phyloP scores from a whole-genome alignment of 2,797 vertebrate genomes.

The Antennarius maculatus region DNA sequence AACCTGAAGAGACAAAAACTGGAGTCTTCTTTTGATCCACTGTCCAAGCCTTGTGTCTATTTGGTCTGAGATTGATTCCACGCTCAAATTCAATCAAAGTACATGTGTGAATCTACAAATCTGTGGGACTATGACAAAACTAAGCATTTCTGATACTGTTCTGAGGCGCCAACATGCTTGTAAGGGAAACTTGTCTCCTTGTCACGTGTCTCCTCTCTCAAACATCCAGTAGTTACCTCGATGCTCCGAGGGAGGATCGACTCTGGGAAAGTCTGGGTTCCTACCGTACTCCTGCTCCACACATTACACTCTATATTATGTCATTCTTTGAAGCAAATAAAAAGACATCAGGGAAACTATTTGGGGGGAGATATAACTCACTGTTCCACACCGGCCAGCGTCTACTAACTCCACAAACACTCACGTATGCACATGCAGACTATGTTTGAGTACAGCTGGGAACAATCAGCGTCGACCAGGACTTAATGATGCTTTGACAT shows the following conservation, averaged over 20 bases:
- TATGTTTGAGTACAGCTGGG: conserved; percentile 73
- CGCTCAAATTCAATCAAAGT: too few species aligned
- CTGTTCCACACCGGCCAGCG: conserved; percentile 48
- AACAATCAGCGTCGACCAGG: conserved; percentile 70
- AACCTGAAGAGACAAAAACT: too few species aligned
- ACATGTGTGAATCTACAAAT: too few species aligned
- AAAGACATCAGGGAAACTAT: conserved; percentile 35
- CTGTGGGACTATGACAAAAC: too few species aligned
- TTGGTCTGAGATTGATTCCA: too few species aligned
- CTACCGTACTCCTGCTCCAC: conserved; percentile 33
- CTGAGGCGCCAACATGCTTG: too few species aligned
- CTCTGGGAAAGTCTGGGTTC: conserved; percentile 36
- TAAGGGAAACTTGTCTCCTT: background rate
- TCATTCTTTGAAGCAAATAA: conserved; percentile 19
- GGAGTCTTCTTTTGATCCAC: too few species aligned
- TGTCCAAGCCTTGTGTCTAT: too few species aligned
- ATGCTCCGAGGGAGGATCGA: background rate
- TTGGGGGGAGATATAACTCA: conserved; percentile 73
- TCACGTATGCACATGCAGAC: conserved; percentile 23
- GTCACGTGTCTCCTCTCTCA: background rate
- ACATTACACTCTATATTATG: conserved; percentile 32
- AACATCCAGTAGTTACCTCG: background rate
- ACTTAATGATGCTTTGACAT: conserved; percentile 75
- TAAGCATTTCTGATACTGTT: too few species aligned
- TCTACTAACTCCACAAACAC: conserved; percentile 35